Evolutionary conservation across 1,140 invertebrate species (phyloP), one percentile per base, ranked within the genome.

Genomic region (Archivesica marissinica): DNA sequence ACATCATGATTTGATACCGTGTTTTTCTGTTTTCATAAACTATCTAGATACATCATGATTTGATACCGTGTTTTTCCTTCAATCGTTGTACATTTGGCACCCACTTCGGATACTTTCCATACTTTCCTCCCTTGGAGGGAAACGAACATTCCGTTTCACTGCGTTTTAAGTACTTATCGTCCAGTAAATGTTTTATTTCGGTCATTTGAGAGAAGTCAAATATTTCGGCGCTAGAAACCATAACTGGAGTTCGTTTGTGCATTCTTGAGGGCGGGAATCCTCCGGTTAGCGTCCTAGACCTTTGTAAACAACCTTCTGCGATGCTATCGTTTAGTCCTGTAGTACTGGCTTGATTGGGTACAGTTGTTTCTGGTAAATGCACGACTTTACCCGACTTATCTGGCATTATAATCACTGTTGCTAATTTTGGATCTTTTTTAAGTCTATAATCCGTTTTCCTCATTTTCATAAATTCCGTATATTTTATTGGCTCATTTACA

Each of bases 151-250:
- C 80, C 6, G 80, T 83, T 74, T 75, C 61, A 33, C 54, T 74
- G 25, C 80, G 44, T 75, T 83, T 70, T n/a, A 75, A 44, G 25
- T 47, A 28, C 30, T 75, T 83, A 2, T 2, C 47, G 4, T 75
- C 68, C 30, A 72, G 44, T 1, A 52, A 74, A n/a, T 59, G 41
- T 39, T 56, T 52, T 13, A 75, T 61, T 74, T 83, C 68, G 1
- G 66, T 54, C 15, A 74, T 20, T 47, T 74, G 52, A 38, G 80
- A 83, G 44, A 83, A 83, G 41, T 82, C 80, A 75, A 83, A 83
- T 2, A 83, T 7, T 41, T 83, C 80, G 4, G 80, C 80, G 50
- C 70, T 83, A 11, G 79, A 61, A 3, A 83, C 80, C 33, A 41
- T 39, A 0, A 54, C 80, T 20, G 80, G 80, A 4, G 70, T 72